A percentile compares a stretch with the other conserved stretches of the same genome.
These are phyloP conservation scores for Ephialtes manifestator DNA, from an alignment of 2,888 invertebrate species.

Conservation along the genomic window DNA sequence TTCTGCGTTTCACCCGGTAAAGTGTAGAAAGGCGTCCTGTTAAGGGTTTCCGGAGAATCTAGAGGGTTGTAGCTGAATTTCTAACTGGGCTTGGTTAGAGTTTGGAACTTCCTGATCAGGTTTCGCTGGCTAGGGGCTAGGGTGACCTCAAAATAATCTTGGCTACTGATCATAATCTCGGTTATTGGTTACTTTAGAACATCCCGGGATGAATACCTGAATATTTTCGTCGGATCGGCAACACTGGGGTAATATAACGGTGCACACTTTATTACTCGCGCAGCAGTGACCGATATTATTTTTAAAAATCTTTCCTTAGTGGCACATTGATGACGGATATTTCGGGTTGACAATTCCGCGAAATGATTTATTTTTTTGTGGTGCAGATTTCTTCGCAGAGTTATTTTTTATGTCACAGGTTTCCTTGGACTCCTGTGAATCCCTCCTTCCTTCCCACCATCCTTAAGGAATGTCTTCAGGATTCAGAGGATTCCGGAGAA, in stretches of 20 bases:
- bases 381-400: background rate
- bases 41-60: slow-evolving; percentile 8
- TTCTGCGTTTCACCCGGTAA: background rate
- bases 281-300: background rate
- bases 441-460: background rate
- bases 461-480: background rate
- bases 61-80: background rate
- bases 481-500: background rate
- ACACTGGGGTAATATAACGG: background rate
- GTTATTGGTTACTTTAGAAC: too few relatives aligned
- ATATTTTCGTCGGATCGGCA: background rate
- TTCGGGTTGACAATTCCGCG: background rate
- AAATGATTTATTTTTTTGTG: too few relatives aligned
- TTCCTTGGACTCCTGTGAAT: slow-evolving; percentile 4
- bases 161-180: slow-evolving; percentile 4
- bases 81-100: background rate
- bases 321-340: slow-evolving; percentile 30
- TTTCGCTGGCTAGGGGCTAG: background rate
- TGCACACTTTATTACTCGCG: slow-evolving; percentile 6
- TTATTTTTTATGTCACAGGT: background rate
- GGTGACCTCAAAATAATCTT: background rate
- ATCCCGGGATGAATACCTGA: slow-evolving; percentile 1
- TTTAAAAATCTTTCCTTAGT: slow-evolving; percentile 11
- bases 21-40: slow-evolving; percentile 16
- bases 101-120: background rate